Evolutionary conservation across 2,888 invertebrate genomes (phyloP), one percentile per base, ranked within the genome.

Genomic region (Ectobius pallidus): DNA sequence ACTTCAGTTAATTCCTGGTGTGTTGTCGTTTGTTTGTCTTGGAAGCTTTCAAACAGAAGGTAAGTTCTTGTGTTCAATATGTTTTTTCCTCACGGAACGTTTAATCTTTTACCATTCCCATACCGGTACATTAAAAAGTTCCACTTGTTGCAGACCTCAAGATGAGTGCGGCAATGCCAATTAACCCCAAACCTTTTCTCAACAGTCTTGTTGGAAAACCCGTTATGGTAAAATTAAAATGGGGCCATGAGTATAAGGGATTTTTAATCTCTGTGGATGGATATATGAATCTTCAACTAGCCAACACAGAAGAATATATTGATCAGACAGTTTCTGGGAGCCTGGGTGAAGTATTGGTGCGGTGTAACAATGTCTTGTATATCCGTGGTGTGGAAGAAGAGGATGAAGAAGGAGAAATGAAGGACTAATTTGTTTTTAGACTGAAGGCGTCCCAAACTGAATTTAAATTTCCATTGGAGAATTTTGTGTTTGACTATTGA

Each of bases 181-280:
- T 99, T 82, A 99, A 99, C 85, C 99, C 99, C 3, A 99, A 99
- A 87, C 99, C 99, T 75, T 99, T 98, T 85, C 87, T 99, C 70
- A 99, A 99, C 87, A 95, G 95, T 81, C 88, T 99, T 63, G 99
- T 98, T 1, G 99, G 99, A 18, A 99, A 99, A 86, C 92, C 97
- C 52, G 97, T 99, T 49, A 90, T 98, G 83, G 97, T 99, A 1
- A 99, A 99, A 85, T 86, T 99, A 75, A 99, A 99, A 83, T 99
- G 99, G 99, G 99, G 99, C 34, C 99, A 99, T 84, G 99, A 99
- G 84, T 99, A 99, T 84, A 97, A 97, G 88, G 99, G 99, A 16
- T 94, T 96, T 78, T 86, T 99, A 42, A 99, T 99, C 0, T 98
- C 99, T 3, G 96, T 97, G 1, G 99, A 99, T 85, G 96, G 96